These are phyloP conservation scores for Asarcornis scutulata DNA, from an alignment of 2,113 vertebrate genomes.

Conservation along the genomic window DNA sequence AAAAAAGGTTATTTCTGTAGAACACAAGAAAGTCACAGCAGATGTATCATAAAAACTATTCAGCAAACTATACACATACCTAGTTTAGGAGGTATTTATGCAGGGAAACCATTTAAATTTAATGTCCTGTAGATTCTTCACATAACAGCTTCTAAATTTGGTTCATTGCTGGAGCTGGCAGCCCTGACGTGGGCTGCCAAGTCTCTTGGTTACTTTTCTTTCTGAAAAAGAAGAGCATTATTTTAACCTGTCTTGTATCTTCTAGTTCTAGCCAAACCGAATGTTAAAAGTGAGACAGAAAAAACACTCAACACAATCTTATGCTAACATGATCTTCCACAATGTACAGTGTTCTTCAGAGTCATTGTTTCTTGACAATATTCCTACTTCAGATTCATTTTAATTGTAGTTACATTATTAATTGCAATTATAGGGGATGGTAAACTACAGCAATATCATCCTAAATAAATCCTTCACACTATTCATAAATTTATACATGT, in stretches of 20 bases:
- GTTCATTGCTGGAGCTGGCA: neutral
- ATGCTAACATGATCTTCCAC: neutral
- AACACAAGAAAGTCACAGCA: neutral
- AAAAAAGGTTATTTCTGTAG: neutral
- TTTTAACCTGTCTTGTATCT: neutral
- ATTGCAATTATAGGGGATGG: neutral
- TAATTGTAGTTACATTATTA: neutral
- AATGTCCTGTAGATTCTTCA: neutral
- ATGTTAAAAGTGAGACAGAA: neutral
- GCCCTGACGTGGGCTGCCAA: neutral
- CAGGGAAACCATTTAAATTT: neutral
- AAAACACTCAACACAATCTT: neutral
- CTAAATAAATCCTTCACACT: neutral
- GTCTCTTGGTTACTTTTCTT: neutral
- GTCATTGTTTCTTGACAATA: neutral
- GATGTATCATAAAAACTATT: neutral
- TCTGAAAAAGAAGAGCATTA: neutral
- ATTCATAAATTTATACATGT: neutral
- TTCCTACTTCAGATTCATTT: neutral
- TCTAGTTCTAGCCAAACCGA: neutral
- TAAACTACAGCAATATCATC: neutral
- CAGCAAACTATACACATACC: neutral
- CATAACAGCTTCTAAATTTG: neutral
- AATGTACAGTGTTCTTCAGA: neutral
- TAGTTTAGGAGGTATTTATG: neutral